A percentile compares a stretch with the other conserved stretches of the same genome.
Conservation (phyloP, 2,888 invertebrate species). For the Hermaeophaga mercurialis region DNA sequence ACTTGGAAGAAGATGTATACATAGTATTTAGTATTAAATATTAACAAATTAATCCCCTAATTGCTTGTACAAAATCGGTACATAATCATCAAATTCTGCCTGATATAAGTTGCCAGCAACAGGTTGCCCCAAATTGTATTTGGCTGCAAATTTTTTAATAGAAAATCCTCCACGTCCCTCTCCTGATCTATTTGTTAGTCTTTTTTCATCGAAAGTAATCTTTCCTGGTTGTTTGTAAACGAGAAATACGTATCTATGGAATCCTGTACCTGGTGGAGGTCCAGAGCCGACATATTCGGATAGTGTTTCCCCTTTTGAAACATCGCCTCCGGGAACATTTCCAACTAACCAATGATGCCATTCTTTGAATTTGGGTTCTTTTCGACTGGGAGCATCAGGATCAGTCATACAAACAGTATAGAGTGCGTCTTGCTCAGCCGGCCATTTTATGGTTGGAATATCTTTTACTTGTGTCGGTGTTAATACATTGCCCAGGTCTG, state of each 20-base stretch:
- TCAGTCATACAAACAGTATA: slow-evolving; percentile 68
- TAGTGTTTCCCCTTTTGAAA: slow-evolving; percentile 73
- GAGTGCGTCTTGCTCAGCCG: slow-evolving; percentile 53
- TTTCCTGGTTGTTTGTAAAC: slow-evolving; percentile 56
- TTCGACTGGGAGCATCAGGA: slow-evolving; percentile 88
- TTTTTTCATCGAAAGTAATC: slow-evolving; percentile 49
- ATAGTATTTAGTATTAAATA: neutral
- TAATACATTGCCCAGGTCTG: slow-evolving; percentile 46
- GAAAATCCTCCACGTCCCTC: slow-evolving; percentile 68
- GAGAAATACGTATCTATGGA: slow-evolving; percentile 75
- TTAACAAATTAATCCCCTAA: slow-evolving; percentile 22
- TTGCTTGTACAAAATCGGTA: slow-evolving; percentile 84
- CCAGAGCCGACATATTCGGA: slow-evolving; percentile 84
- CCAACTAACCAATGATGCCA: slow-evolving; percentile 92
- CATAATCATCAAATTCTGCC: slow-evolving; percentile 88
- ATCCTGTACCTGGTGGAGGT: slow-evolving; percentile 72
- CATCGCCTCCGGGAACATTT: slow-evolving; percentile 77
- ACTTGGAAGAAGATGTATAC: neutral
- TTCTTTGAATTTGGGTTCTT: slow-evolving; percentile 79
- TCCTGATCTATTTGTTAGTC: slow-evolving; percentile 54
- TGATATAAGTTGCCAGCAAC: slow-evolving; percentile 88
- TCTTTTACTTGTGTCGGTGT: slow-evolving; percentile 51
- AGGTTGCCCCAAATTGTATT: slow-evolving; percentile 82
- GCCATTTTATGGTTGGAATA: slow-evolving; percentile 61
- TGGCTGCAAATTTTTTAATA: slow-evolving; percentile 76